Evolutionary conservation across 2,797 vertebrate genomes (phyloP), one percentile per base, ranked within the genome.

Genomic region (Poeciliopsis turneri): DNA sequence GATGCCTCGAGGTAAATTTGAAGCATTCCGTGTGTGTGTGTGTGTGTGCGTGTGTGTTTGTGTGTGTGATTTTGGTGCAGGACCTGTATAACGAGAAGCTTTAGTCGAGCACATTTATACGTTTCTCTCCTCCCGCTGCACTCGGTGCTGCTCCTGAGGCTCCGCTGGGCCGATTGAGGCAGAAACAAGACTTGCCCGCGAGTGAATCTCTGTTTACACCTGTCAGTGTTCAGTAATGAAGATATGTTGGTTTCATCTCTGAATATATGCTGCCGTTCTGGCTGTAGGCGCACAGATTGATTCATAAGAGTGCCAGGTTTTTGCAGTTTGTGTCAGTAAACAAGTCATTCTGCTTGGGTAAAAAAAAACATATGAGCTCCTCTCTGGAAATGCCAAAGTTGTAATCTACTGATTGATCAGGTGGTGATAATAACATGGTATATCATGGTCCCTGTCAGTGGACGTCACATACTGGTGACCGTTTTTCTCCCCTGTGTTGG

Each of bases 11-110:
- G 87, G 75, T 84, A 76, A 69, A 88, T 90, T 51, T 72, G 11
- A 77, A 81, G 59, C 70, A 23, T 55, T 6, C 73, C 7, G 61
- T 84, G 39, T 39, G 39, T 39, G 39, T 39, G 39, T 39, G 39
- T 39, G 39, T 39, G 39, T 39, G 39, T 39, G 16, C 23, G 49
- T 74, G 71, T 85, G 73, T n/a, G 61, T 85, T 5, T 39, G 39
- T 41, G 39, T 41, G 7, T 9, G 39, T 41, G 39, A 8, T 72
- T 81, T 75, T 68, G 25, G 28, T 0, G 7, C 85, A 79, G 81
- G 78, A 82, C 77, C 16, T 30, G 64, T 83, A 47, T 87, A 88
- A 89, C 79, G 79, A 89, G 77, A 57, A 5, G 9, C 57, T 73
- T 86, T 69, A 80, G 72, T 79, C 13, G 0, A 81, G 74, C 66